Base-by-base conservation (phyloP, 2,888 invertebrate genomes). In the Ashinkailepas kermadecensis region DNA sequence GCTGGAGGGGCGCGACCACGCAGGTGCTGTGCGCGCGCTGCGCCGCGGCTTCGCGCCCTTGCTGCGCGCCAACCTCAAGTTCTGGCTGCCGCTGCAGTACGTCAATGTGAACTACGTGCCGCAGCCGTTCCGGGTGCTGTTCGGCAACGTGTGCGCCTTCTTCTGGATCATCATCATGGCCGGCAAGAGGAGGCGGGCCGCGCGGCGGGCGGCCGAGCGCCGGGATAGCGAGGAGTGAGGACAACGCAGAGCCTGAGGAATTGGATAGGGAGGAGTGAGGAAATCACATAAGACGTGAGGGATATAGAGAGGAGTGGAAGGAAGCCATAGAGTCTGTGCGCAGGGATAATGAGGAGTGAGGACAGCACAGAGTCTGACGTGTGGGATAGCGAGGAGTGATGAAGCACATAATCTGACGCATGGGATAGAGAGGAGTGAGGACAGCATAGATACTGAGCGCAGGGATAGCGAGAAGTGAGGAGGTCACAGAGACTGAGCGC, bases 131-230 rank as follows among this genome's bases (percentile, higher is more conserved):
- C 81, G 83, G 0, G 79, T 81, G 18, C 82, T 83, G 23, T 83
- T 83, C 56, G 83, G 81, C 62, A 83, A 83, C 57, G 15, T 82
- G 10, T 81, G 82, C 11, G 83, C 82, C n/a, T 57, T 83, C 57
- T 82, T 81, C 59, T 83, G 83, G 83, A 81, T 83, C 18, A 81
- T 83, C 59, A 82, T 82, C 83, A 59, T 83, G n/a, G 78, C 82
- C 59, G 81, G 81, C 64, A 83, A 83, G 81, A 58, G 82, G 80
- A 80, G 83, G 56, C 81, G 82, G 57, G 82, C 83, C n/a, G 78
- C 82, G 3, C 39, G 21, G n/a, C 56, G n/a, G 6, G 81, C 80
- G 15, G 80, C 81, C 15, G 80, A 81, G 6, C 11, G 39, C 12
- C 18, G 70, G 39, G 70, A 70, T 15, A 11, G 15, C 6, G 70